Percentiles rank a stretch among this genome's conserved stretches.
Evolutionary conservation across 2,888 invertebrate species (phyloP).

Genomic region (Agonopterix subpropinquella): DNA sequence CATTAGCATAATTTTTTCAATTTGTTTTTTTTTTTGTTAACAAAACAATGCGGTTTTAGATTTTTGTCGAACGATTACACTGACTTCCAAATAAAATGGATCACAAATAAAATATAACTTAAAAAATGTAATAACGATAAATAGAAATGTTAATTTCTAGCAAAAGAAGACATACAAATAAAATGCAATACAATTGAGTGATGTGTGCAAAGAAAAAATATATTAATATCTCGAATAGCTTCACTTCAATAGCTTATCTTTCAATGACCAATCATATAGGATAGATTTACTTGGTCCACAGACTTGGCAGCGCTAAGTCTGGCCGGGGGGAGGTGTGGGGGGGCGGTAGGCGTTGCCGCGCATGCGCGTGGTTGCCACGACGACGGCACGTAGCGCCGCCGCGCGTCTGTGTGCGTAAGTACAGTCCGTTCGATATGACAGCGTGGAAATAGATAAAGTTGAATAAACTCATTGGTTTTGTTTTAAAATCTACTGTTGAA

Average conservation of each 20-base stretch:
- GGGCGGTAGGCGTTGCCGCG: constrained; percentile 69
- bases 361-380: constrained; percentile 77
- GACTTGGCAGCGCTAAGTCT: constrained; percentile 13
- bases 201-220: not conserved
- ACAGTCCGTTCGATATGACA: constrained; percentile 1
- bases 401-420: constrained; percentile 40
- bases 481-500: not conserved
- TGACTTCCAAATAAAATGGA: too few species aligned
- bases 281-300: constrained; percentile 27
- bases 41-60: too few species aligned
- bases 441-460: constrained; percentile 1
- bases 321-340: constrained; percentile 32
- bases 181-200: too few species aligned
- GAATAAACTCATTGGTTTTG: constrained; percentile 1
- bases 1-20: too few species aligned
- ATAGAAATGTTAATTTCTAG: too few species aligned
- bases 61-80: too few species aligned
- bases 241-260: constrained; percentile 20
- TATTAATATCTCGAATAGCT: not conserved
- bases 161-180: too few species aligned
- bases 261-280: constrained; percentile 58
- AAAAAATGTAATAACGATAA: too few species aligned
- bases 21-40: too few species aligned
- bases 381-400: constrained; percentile 73
- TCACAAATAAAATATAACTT: too few species aligned